A percentile compares a stretch with the other conserved stretches of the same genome.
Conservation (phyloP, 2,888 invertebrate species). For the Rhingia campestris region DNA sequence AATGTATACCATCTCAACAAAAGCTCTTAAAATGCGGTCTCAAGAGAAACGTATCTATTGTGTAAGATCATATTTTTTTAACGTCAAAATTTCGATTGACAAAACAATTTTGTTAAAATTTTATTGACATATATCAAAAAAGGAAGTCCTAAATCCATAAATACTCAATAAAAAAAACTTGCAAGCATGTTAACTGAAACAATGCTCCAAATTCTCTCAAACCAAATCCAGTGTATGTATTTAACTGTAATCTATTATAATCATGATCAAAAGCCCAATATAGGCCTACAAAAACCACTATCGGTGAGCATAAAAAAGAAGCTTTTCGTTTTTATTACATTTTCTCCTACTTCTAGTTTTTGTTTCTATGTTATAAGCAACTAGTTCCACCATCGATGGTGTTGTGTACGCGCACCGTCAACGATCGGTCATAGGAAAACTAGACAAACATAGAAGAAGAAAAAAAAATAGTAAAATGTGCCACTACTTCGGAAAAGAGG, state of each 20-base stretch:
- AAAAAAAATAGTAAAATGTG: slow-evolving; percentile 55
- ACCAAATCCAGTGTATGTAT: too few relatives aligned
- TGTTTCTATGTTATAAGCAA: slow-evolving; percentile 55
- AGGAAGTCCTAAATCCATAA: too few relatives aligned
- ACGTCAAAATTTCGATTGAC: neutral
- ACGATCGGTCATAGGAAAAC: slow-evolving; percentile 16
- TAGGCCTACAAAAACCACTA: slow-evolving; percentile 68
- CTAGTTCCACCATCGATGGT: slow-evolving; percentile 63
- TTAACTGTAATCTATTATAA: too few relatives aligned
- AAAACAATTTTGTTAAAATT: too few relatives aligned
- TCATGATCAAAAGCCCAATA: slow-evolving; percentile 10
- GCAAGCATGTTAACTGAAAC: too few relatives aligned
- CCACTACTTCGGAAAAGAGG: slow-evolving; percentile 50
- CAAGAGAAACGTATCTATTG: slow-evolving; percentile 6
- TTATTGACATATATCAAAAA: too few relatives aligned
- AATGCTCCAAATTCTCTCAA: too few relatives aligned
- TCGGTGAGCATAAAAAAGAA: slow-evolving; percentile 54
- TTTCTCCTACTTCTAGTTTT: slow-evolving; percentile 55
- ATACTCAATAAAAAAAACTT: too few relatives aligned
- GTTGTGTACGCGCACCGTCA: slow-evolving; percentile 47
- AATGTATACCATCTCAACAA: neutral
- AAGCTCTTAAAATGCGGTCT: neutral
- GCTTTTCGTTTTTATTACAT: slow-evolving; percentile 38
- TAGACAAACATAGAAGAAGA: slow-evolving; percentile 21
- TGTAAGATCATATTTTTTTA: neutral